phyloP scores from a whole-genome alignment of 2,797 vertebrate genomes.

The Peromyscus attwateri region DNA sequence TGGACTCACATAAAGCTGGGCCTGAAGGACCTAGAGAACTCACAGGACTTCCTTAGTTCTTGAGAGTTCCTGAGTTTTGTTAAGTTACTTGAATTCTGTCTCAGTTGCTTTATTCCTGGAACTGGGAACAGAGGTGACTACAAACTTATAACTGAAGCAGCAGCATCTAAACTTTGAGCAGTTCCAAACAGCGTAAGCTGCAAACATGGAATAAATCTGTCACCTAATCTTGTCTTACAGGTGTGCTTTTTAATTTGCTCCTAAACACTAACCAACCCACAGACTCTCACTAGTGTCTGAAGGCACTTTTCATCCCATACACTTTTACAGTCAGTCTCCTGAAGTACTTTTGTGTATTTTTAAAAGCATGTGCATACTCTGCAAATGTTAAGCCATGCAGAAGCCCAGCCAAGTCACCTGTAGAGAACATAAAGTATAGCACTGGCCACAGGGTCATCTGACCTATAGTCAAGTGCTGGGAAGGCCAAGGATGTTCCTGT shows the following conservation, averaged over 20 bases:
- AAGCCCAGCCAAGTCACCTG: background rate
- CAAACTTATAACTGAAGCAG: background rate
- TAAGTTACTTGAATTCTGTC: constrained; percentile 34
- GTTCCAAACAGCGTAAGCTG: background rate
- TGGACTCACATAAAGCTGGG: background rate
- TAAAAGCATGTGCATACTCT: background rate
- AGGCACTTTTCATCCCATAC: background rate
- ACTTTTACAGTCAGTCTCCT: background rate
- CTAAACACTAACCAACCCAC: constrained; percentile 30
- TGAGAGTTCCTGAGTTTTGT: background rate
- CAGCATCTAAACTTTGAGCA: constrained; percentile 15
- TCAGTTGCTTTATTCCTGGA: constrained; percentile 19
- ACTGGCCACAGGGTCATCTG: background rate
- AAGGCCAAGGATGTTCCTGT: background rate
- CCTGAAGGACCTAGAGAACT: constrained; percentile 15
- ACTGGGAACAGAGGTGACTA: constrained; percentile 1
- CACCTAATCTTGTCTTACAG: constrained; percentile 12
- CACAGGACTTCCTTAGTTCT: background rate
- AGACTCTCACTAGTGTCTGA: background rate
- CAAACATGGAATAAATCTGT: constrained; percentile 35
- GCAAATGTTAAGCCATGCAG: background rate
- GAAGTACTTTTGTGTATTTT: constrained; percentile 14
- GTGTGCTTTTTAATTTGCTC: constrained; percentile 22
- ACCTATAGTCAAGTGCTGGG: background rate
- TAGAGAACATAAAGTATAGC: background rate